Conservation (phyloP, 2,797 vertebrate genomes). For the Enteromius argenteus region DNA sequence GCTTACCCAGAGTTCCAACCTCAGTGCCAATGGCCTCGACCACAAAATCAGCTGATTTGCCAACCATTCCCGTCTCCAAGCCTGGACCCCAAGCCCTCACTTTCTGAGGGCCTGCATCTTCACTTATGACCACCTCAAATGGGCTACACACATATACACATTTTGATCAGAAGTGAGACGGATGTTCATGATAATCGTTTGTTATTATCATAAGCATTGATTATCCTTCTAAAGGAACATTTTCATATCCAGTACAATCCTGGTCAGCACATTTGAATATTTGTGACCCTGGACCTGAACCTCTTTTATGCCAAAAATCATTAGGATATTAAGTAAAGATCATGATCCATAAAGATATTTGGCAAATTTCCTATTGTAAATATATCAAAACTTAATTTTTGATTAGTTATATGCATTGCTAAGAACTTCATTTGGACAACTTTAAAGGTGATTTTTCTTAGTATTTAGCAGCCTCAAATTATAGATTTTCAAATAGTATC, state of each 20-base stretch:
- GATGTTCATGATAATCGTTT: neutral
- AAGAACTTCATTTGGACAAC: no score
- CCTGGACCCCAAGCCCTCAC: slow-evolving; percentile 87
- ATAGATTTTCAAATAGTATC: no score
- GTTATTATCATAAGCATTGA: neutral
- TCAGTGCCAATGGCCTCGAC: slow-evolving; percentile 88
- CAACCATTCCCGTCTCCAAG: slow-evolving; percentile 84
- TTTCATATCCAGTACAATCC: neutral
- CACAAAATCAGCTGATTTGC: slow-evolving; percentile 86
- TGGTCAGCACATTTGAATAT: neutral
- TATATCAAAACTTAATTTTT: no score
- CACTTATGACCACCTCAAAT: slow-evolving; percentile 83
- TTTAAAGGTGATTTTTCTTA: no score
- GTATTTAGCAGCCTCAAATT: no score
- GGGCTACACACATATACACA: slow-evolving; percentile 70
- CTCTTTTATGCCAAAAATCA: no score
- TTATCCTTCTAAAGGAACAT: neutral
- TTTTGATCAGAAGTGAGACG: neutral
- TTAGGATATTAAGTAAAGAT: no score
- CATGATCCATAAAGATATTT: no score
- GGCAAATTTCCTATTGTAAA: no score
- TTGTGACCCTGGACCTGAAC: no score
- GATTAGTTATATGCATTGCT: no score
- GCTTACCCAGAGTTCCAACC: slow-evolving; percentile 85
- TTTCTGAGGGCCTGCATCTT: slow-evolving; percentile 82